Base-by-base conservation (phyloP, 2,888 invertebrate species). In the Coleophora deauratella region DNA sequence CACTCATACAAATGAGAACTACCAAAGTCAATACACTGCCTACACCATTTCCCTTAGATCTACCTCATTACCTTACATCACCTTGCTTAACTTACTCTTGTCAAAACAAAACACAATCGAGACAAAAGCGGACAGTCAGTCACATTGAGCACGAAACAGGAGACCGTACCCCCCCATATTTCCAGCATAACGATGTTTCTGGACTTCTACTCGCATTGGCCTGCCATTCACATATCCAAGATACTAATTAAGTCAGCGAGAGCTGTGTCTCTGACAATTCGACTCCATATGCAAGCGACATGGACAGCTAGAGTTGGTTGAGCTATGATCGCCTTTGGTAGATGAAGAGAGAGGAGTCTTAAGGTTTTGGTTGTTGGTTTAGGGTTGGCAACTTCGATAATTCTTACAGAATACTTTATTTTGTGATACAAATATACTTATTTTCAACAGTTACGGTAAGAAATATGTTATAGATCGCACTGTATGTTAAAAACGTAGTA, bases 211-310 rank as follows among this genome's bases (percentile, higher is more conserved):
- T 68, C 59, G 78, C 84, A 84, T 84, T 84, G 79, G 72, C 62
- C 78, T 84, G 84, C 81, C 84, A 82, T 78, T 84, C 84, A 82
- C 82, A 81, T 84, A 84, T 82, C 82, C 78, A 79, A 67, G 73
- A 79, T 73, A 80, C 82, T 84, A 84, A 84, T 84, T 84, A 84
- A 84, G 84, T 82, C 82, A 79, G 65, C 77, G 70, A 63, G 61
- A 81, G 78, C 78, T 77, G 71, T 81, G 80, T 80, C 82, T 84
- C 81, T 81, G 82, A 84, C 82, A 80, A 79, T 78, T 75, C 80
- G 72, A 52, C 67, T 72, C 80, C 81, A 82, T 84, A 84, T 82
- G 81, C 80, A 80, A 74, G 70, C 21, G 21, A 63, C 70, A 57
- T 48, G 61, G 58, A 60, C 51, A 54, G 60, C 79, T 72, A 74